Evolutionary conservation across 2,113 vertebrate species (phyloP), one percentile per base, ranked within the genome.

Genomic region (Chloropsis cyanopogon): DNA sequence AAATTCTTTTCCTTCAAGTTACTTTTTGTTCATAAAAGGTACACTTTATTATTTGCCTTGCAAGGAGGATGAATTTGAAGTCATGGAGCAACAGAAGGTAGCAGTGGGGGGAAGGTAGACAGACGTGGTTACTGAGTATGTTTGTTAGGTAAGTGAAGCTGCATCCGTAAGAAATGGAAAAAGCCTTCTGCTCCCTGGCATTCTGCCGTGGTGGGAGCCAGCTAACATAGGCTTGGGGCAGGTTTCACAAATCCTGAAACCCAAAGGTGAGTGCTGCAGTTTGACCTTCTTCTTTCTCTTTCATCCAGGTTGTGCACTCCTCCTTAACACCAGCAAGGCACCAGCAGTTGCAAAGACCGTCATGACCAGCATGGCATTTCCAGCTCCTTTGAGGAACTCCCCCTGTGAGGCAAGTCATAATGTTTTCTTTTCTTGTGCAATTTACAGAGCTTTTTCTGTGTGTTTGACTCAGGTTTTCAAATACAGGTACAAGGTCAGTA

Each of bases 311-410:
- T 95, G 93, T 33, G 95, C 97, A 7, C 97, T 99, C 77, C 95
- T 97, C 75, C 98, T 99, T 61, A 98, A 99, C 79, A 98, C 98
- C 85, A 98, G 97, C 29, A 98, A 98, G 31, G 96, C 91, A 66
- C 97, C 98, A 93, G 85, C 97, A 37, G 96, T 96, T 20, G 92
- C 97, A 84, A 97, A 97, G 52, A 97, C 98, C 7, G 82, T 97
- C 10, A 97, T 99, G 93, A 98, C 98, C 96, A 99, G 99, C 56
- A 92, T 97, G 4, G 93, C 98, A 3, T 99, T 99, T 94, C 98
- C 99, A 3, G 98, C 98, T 46, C 99, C 99, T 17, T 97, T 99
- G 61, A 99, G 98, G 96, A 99, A 99, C 94, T 98, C 99, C 19
- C 98, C 98, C 0, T 99, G 99, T 46, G 98, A 98, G 98, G 99